phyloP scores from a whole-genome alignment of 2,113 vertebrate genomes.

The Syngnathus typhle region DNA sequence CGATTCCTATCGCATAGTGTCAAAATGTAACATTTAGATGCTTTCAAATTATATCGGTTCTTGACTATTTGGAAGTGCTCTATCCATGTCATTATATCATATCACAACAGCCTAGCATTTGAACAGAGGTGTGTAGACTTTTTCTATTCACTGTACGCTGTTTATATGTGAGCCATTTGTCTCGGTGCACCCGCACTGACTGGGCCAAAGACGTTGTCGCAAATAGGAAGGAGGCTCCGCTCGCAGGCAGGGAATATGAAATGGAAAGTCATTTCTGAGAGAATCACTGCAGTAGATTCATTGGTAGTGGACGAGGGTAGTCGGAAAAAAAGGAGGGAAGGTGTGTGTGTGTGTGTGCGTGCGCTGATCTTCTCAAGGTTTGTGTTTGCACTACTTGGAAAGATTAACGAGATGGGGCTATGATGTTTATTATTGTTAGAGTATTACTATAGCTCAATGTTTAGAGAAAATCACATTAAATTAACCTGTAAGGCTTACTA shows the following conservation, averaged over 20 bases:
- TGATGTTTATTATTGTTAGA: not conserved
- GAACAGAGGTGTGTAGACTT: not conserved
- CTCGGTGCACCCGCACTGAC: slow-evolving; percentile 19
- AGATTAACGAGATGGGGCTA: not conserved
- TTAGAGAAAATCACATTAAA: not conserved
- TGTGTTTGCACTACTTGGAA: slow-evolving; percentile 59
- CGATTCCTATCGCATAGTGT: too few species aligned
- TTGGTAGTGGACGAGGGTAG: not conserved
- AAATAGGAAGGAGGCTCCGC: slow-evolving; percentile 40
- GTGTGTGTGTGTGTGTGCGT: slow-evolving; percentile 19
- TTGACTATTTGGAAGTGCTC: too few species aligned
- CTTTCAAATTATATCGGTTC: too few species aligned
- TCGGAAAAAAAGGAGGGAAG: slow-evolving; percentile 1
- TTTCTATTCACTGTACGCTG: not conserved
- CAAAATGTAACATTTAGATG: too few species aligned
- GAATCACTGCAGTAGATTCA: slow-evolving; percentile 50
- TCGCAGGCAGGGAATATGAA: slow-evolving; percentile 51
- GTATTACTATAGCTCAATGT: too few species aligned
- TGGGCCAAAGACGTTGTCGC: slow-evolving; percentile 39
- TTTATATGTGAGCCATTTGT: not conserved
- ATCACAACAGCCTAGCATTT: not conserved
- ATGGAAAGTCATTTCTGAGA: slow-evolving; percentile 60
- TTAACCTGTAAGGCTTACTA: not conserved
- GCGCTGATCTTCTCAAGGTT: slow-evolving; percentile 53
- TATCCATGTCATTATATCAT: not conserved